These are phyloP conservation scores for Phyllotis vaccarum DNA, from an alignment of 2,797 vertebrate genomes.

Conservation along the genomic window DNA sequence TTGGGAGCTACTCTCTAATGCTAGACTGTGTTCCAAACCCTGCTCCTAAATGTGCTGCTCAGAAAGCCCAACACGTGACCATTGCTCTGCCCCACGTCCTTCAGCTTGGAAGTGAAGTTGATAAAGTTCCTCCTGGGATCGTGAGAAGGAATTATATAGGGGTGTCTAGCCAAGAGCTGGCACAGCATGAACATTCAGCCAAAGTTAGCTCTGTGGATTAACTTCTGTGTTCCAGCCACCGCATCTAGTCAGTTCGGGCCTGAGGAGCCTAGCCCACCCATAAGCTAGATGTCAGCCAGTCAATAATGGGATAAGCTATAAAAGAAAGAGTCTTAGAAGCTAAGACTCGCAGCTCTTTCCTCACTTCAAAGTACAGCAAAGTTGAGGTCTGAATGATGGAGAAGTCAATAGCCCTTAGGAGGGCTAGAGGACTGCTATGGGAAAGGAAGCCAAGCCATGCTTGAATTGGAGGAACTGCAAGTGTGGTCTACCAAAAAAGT, in stretches of 20 bases:
- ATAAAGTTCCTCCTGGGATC: neutral
- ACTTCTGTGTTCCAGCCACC: neutral
- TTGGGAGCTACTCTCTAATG: neutral
- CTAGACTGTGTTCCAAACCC: neutral
- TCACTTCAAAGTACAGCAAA: neutral
- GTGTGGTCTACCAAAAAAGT: neutral
- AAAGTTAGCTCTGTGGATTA: neutral
- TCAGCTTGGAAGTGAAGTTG: neutral
- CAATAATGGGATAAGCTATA: neutral
- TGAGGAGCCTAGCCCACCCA: neutral
- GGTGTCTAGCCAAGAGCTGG: neutral
- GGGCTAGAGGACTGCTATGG: neutral
- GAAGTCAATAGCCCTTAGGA: neutral
- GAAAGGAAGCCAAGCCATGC: neutral
- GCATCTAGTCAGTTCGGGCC: neutral
- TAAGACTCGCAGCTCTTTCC: neutral
- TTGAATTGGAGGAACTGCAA: neutral
- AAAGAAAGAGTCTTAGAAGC: neutral
- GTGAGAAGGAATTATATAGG: neutral
- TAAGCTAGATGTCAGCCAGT: neutral
- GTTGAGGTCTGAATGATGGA: neutral
- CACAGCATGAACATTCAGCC: neutral
- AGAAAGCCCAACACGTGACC: neutral
- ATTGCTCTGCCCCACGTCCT: neutral
- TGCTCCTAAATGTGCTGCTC: neutral